These are phyloP conservation scores for Pocillopora verrucosa DNA, from an alignment of 64 coral and sea anemone genomes.

Conservation along the genomic window DNA sequence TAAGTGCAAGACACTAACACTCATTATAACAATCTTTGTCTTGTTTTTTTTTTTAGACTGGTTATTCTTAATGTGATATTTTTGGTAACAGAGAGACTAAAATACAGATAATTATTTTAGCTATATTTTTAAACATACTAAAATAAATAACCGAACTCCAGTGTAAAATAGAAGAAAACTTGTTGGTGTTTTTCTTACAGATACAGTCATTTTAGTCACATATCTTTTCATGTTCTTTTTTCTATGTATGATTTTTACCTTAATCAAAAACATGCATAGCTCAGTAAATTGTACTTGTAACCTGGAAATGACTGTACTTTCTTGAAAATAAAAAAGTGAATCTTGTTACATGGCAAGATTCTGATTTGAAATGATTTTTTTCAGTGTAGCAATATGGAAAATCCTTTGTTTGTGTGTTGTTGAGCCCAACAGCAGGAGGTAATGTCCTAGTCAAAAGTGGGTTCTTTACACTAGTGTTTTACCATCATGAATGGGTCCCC, in stretches of 20 bases:
- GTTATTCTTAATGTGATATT: background rate
- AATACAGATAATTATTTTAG: constrained; percentile 54
- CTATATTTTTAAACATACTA: constrained; percentile 39
- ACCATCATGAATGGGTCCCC: no score
- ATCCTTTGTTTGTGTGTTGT: no score
- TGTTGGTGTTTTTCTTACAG: background rate
- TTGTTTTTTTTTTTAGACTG: background rate
- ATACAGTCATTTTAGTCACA: background rate
- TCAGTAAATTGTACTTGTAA: background rate
- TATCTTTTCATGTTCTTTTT: constrained; percentile 25
- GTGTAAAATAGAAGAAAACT: constrained; percentile 31
- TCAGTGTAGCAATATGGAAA: no score
- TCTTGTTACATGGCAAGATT: background rate
- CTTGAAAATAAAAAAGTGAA: constrained; percentile 17
- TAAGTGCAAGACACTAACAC: background rate
- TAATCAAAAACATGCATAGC: background rate
- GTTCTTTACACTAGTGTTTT: no score
- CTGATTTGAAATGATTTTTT: no score
- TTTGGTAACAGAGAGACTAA: constrained; percentile 6
- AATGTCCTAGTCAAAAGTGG: no score
- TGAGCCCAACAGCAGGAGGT: no score
- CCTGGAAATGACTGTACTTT: background rate
- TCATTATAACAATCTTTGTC: background rate
- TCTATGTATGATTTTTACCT: background rate
- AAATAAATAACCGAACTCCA: constrained; percentile 2